A percentile compares a stretch with the other conserved stretches of the same genome.
phyloP scores from a whole-genome alignment of 2,113 vertebrate species.

The Artemisiospiza belli region DNA sequence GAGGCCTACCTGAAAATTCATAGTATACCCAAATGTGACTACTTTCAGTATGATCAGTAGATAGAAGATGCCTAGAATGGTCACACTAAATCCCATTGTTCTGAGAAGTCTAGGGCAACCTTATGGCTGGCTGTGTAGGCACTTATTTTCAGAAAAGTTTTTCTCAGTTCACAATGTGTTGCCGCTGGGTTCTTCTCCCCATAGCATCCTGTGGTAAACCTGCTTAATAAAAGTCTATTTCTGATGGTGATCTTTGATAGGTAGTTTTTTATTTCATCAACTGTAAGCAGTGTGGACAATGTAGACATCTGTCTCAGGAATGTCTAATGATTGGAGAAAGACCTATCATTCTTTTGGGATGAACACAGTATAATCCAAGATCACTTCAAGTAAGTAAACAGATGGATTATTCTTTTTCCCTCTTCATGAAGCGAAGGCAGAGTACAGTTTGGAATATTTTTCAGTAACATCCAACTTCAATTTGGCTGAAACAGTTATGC shows the following conservation, averaged over 20 bases:
- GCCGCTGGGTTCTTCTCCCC: not conserved
- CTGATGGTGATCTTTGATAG: not conserved
- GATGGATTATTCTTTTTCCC: not conserved
- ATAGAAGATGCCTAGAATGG: not conserved
- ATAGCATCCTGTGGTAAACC: not conserved
- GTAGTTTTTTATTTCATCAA: not conserved
- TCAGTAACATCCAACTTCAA: not conserved
- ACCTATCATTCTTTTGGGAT: not conserved
- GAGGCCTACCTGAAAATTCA: not conserved
- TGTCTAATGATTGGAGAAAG: not conserved
- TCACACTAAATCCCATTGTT: not conserved
- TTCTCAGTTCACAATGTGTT: not conserved
- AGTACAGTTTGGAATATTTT: not conserved
- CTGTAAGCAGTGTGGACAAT: not conserved
- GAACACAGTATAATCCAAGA: not conserved
- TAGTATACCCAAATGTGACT: not conserved
- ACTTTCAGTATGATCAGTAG: not conserved
- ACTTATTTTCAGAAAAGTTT: not conserved
- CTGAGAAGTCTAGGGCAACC: not conserved
- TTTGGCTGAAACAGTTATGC: not conserved
- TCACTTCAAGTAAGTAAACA: not conserved
- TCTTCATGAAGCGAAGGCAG: not conserved
- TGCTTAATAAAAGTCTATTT: not conserved
- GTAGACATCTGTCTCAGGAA: not conserved
- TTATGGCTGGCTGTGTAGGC: not conserved